Evolutionary conservation across 2,113 vertebrate species (phyloP).

Genomic region (Trogon melanurus): DNA sequence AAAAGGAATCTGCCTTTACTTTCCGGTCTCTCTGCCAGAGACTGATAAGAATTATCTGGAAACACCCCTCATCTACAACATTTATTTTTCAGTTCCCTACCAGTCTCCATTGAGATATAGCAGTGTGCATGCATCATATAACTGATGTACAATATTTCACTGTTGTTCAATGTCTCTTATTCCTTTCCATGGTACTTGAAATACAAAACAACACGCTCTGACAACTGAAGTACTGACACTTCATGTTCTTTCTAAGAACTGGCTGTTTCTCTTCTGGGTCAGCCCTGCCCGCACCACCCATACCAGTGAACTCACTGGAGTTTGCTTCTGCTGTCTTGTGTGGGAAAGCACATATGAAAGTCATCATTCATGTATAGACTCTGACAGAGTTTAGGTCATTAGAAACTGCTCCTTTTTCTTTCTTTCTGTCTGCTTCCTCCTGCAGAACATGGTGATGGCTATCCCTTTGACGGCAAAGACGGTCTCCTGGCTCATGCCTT

Average conservation of each 20-base stretch:
- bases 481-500: conserved; percentile 97
- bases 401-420: not conserved
- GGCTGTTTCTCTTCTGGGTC: not conserved
- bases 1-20: not conserved
- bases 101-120: not conserved
- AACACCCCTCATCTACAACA: not conserved
- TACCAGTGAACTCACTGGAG: not conserved
- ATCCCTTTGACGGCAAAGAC: conserved; percentile 97
- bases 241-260: not conserved
- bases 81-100: not conserved
- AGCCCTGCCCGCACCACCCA: not conserved
- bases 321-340: not conserved
- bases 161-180: not conserved
- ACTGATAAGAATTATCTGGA: fast-evolving
- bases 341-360: not conserved
- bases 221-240: not conserved
- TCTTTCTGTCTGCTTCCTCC: not conserved
- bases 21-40: not conserved
- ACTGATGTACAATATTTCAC: not conserved
- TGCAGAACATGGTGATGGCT: conserved; percentile 96
- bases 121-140: not conserved
- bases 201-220: not conserved
- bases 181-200: not conserved
- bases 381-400: not conserved
- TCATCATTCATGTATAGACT: not conserved